These are phyloP conservation scores for Lepidurus packardi DNA, from an alignment of 1,140 invertebrate genomes.

Conservation along the genomic window DNA sequence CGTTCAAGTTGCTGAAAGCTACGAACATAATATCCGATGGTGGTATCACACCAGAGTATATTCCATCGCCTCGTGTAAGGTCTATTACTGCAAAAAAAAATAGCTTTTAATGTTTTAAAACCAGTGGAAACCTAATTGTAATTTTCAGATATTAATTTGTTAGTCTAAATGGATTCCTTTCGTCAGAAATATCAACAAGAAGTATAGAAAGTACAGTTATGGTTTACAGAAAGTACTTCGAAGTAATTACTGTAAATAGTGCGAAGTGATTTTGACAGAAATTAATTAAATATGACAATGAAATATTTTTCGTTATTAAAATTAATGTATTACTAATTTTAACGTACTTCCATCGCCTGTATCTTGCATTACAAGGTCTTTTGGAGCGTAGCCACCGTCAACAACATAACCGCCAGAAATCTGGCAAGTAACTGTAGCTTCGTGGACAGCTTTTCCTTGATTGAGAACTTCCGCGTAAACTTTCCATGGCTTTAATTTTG, in stretches of 20 bases:
- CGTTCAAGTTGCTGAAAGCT: background rate
- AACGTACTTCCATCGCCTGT: constrained; percentile 1
- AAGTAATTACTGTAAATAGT: no score
- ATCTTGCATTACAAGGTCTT: background rate
- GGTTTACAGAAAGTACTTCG: background rate
- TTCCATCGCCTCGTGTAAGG: background rate
- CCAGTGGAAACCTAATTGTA: no score
- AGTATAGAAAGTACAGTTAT: background rate
- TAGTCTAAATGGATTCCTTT: no score
- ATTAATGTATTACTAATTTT: background rate
- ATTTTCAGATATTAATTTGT: no score
- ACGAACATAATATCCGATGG: background rate
- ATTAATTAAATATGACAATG: no score
- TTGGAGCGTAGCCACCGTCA: background rate
- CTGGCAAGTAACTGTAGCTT: background rate
- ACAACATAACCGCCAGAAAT: background rate
- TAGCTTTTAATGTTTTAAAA: no score
- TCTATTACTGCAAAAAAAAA: background rate
- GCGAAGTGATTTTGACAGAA: no score
- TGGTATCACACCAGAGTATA: background rate
- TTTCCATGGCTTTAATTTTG: background rate
- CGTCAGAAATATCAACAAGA: background rate
- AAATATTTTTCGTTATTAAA: no score
- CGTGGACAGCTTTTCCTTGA: background rate
- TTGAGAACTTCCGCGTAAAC: background rate